Evolutionary conservation across 2,888 invertebrate genomes (phyloP).

Genomic region (Dasypolia templi): DNA sequence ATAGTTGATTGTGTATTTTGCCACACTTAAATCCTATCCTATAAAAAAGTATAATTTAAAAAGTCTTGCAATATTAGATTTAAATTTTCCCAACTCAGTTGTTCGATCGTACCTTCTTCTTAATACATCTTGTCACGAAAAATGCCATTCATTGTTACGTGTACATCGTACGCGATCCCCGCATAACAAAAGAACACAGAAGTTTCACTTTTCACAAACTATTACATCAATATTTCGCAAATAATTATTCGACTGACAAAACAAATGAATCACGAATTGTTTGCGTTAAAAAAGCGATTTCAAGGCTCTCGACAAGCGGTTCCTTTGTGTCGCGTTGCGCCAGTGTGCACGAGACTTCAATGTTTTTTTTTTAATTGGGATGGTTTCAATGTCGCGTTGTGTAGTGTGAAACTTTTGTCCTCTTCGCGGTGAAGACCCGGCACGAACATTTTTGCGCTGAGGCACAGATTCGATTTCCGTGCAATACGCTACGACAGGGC

Average conservation of each 20-base stretch:
- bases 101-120: background rate
- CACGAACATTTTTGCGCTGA: conserved; percentile 1
- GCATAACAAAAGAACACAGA: background rate
- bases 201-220: background rate
- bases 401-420: background rate
- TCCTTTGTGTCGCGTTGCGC: too few relatives aligned
- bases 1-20: background rate
- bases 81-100: too few relatives aligned
- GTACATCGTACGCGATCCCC: background rate
- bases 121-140: conserved; percentile 17
- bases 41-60: background rate
- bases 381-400: background rate
- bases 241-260: background rate
- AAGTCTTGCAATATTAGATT: background rate
- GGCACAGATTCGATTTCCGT: conserved; percentile 56
- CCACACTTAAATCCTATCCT: background rate
- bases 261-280: background rate
- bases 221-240: background rate
- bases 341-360: too few relatives aligned
- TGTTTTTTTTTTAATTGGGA: background rate
- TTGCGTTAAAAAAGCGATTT: background rate
- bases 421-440: background rate
- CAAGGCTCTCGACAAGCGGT: too few relatives aligned
- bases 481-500: background rate
- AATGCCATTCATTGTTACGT: conserved; percentile 14